Base-by-base conservation (phyloP, 2,113 vertebrate species). In the Ceuthmochares aereus region DNA sequence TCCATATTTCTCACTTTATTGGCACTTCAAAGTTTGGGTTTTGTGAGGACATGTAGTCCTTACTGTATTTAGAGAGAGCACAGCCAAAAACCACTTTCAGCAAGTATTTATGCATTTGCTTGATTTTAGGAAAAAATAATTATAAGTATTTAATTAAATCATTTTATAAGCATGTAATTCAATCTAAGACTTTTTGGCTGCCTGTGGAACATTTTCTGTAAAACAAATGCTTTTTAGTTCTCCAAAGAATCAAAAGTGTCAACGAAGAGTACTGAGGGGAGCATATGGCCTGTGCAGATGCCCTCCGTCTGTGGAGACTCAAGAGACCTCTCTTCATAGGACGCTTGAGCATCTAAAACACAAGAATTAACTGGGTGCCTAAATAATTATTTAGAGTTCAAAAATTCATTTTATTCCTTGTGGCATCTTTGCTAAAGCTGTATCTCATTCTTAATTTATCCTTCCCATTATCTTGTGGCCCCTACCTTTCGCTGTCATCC, bases 231-330 rank as follows among this genome's bases (percentile, higher is more conserved):
- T 12, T 40, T 58, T 58, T 19, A 9, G 22, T 34, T 87, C 19
- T 40, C 54, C 18, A 34, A 30, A 45, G 12, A 45, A 34, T 14
- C 0, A 1, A 12, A 21, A 66, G 14, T 29, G 45, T 40, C 68
- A 27, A 4, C 9, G 6, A 21, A 63, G 56, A 21, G 84, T 90
- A 40, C 84, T 60, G 32, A 87, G 84, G 89, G 93, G 86, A 73
- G 93, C 72, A 58, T 62, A 3, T 10, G 68, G 9, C 68, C n/a
- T 14, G n/a, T 74, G 40, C 26, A 68, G 84, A 72, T 5, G 5
- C 9, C 0, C 3, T 34, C 34, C 78, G 0, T 0, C 26, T 29
- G 7, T 9, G 20, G 7, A 2, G 14, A 9, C 12, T 29, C 8
- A 0, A 8, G 51, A 69, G 20, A 6, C 16, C 5, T 13, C 6